Evolutionary conservation across 2,797 vertebrate genomes (phyloP).

Genomic region (Eulemur rubriventer): DNA sequence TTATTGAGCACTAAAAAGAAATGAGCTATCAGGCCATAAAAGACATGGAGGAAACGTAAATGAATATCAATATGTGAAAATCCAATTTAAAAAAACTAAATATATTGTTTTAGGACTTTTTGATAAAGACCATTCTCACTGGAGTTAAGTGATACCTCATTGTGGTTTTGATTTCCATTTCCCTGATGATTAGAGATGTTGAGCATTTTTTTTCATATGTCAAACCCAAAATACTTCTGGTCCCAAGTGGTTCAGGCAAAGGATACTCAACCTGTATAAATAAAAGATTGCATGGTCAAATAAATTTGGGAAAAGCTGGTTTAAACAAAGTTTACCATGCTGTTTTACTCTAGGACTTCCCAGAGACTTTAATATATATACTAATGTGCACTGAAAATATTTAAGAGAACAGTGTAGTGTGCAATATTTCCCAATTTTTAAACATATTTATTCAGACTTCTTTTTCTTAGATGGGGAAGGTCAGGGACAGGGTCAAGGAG

Average conservation of each 20-base stretch:
- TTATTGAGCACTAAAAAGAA: too few species aligned
- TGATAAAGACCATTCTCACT: too few species aligned
- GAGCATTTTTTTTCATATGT: too few species aligned
- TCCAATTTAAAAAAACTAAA: too few species aligned
- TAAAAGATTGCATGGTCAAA: constrained; percentile 6
- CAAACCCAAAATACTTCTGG: neutral
- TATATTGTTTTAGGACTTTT: too few species aligned
- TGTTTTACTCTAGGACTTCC: constrained; percentile 41
- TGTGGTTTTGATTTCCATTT: too few species aligned
- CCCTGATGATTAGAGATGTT: too few species aligned
- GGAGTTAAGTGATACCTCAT: too few species aligned
- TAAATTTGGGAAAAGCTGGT: constrained; percentile 33
- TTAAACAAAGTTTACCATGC: neutral
- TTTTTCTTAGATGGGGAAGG: constrained; percentile 21
- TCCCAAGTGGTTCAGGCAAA: neutral
- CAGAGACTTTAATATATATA: neutral
- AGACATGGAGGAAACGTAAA: too few species aligned
- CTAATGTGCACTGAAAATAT: neutral
- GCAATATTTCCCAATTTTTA: constrained; percentile 1
- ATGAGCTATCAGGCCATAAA: too few species aligned
- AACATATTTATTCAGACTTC: neutral
- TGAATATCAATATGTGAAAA: too few species aligned
- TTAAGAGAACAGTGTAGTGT: neutral
- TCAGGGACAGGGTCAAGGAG: neutral
- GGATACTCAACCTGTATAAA: neutral